Evolutionary conservation across 2,113 vertebrate species (phyloP).

Genomic region (Nansenia antarctica): DNA sequence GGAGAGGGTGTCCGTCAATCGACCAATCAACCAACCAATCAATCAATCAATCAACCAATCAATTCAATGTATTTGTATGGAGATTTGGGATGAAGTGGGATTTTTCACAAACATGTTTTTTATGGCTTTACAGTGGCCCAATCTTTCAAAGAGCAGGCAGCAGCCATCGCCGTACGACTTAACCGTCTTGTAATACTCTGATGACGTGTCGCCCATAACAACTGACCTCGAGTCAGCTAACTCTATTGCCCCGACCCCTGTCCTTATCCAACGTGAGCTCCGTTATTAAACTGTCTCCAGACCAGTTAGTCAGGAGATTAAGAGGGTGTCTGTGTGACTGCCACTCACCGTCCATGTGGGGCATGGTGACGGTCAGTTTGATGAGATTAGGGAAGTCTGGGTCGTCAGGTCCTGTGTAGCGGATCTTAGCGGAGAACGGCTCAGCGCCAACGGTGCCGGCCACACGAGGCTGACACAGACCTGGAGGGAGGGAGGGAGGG

Average conservation of each 20-base stretch:
- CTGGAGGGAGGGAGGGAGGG: conserved; percentile 48
- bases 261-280: not conserved
- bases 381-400: conserved; percentile 78
- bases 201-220: not conserved
- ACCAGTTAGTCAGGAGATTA: not conserved
- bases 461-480: conserved; percentile 77
- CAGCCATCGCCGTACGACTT: too few species aligned
- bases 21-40: too few species aligned
- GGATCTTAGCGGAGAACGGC: conserved; percentile 81
- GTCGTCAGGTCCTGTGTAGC: conserved; percentile 75
- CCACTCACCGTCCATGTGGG: conserved; percentile 78
- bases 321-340: not conserved
- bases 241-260: not conserved
- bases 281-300: not conserved
- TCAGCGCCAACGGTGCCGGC: conserved; percentile 78
- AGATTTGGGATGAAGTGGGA: too few species aligned
- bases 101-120: too few species aligned
- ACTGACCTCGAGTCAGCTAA: not conserved
- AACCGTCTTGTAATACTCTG: not conserved
- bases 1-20: too few species aligned
- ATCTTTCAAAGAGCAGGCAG: too few species aligned
- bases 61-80: too few species aligned
- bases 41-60: too few species aligned
- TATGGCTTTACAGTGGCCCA: too few species aligned
- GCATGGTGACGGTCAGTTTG: conserved; percentile 77